Evolutionary conservation across 2,888 invertebrate species (phyloP), one percentile per base, ranked within the genome.

Genomic region (Dasysyrphus albostriatus): DNA sequence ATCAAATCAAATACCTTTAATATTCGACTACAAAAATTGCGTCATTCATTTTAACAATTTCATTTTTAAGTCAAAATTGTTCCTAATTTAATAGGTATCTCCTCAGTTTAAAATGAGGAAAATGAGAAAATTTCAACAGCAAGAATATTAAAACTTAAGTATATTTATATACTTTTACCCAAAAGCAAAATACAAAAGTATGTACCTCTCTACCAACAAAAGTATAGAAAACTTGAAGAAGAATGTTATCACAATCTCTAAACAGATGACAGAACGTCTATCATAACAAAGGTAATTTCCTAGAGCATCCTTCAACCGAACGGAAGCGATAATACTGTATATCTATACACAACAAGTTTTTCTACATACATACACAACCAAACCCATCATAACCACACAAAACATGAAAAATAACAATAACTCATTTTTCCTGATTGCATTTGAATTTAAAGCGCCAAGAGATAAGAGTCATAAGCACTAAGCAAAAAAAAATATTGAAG

Each of bases 341-440:
- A n/a, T n/a, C n/a, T n/a, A n/a, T 42, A 47, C 16, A 54, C 4
- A 29, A 8, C 12, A 16, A 8, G 12, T 19, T 56, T 12, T 42
- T 7, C 39, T 6, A n/a, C 49, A 32, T 24, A 49, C 16, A 5
- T 34, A 10, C 44, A 44, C 39, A 51, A 37, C 5, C 54, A 42
- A 39, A 75, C 19, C 63, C 10, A 70, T 16, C 5, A 54, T 32
- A 42, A 65, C 37, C 16, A 37, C 69, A 51, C 37, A 61, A 44
- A 63, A 63, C 70, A 65, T 69, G 76, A 85, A 82, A 77, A 73
- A 78, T 63, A 82, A 87, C 83, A 72, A 83, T 83, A 83, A 83
- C 65, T 82, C 83, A 83, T 74, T 87, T 83, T 83, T 83, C 70
- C 75, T 83, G 83, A 83, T 83, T 87, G 87, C 87, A 75, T 87